These are phyloP conservation scores for Sternotherus odoratus DNA, from an alignment of 2,797 vertebrate species.

Conservation along the genomic window DNA sequence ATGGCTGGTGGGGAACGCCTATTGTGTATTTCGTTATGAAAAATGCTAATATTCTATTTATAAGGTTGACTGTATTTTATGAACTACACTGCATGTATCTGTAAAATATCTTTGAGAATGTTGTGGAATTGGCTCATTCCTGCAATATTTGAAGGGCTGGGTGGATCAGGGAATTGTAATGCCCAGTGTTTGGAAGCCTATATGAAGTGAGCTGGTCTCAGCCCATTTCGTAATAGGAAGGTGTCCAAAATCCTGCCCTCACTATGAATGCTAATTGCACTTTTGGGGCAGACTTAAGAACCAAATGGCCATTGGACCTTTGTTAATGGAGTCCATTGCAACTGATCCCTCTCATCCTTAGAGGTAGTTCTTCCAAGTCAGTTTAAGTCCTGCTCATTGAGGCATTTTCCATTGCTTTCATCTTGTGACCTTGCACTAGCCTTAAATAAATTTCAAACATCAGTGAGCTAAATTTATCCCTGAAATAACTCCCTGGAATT, in stretches of 20 bases:
- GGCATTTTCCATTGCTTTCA: background rate
- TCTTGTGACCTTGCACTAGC: fast-evolving
- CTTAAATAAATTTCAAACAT: background rate
- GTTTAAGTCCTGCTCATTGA: fast-evolving
- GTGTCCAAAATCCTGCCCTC: background rate
- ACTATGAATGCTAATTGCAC: background rate
- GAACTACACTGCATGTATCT: background rate
- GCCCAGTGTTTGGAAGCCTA: background rate
- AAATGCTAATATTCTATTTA: background rate
- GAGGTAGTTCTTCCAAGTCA: background rate
- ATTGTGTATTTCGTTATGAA: background rate
- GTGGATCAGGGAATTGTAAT: background rate
- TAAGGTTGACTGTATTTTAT: background rate
- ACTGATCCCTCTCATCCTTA: background rate
- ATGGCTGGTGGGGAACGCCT: background rate
- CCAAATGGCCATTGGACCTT: background rate
- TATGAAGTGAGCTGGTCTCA: background rate
- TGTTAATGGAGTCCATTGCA: background rate
- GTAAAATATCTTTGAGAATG: background rate
- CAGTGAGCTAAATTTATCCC: background rate
- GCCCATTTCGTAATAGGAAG: background rate
- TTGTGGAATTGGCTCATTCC: background rate
- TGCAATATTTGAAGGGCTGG: background rate
- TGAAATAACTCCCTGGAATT: fast-evolving
- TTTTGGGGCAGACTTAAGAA: fast-evolving